phyloP scores from a whole-genome alignment of 1,140 invertebrate species.

The Brachionus rubens region DNA sequence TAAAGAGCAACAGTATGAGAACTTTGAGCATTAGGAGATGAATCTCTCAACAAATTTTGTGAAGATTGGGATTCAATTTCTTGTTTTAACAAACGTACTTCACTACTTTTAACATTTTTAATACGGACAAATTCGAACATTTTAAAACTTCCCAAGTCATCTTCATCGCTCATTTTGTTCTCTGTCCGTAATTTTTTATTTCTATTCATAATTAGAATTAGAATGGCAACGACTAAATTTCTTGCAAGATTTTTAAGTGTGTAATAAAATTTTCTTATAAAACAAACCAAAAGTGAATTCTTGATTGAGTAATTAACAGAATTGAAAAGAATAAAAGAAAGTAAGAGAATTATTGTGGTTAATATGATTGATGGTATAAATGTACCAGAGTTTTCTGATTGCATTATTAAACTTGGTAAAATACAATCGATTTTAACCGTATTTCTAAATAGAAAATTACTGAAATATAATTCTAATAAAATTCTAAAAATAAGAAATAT shows the following conservation, averaged over 20 bases:
- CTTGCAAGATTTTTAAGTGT: neutral
- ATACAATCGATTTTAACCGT: no score
- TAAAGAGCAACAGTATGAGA: neutral
- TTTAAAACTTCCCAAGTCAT: neutral
- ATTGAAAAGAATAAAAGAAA: neutral
- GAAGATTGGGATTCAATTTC: neutral
- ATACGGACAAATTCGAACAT: constrained; percentile 28
- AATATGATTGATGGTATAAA: no score
- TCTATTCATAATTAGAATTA: constrained; percentile 39
- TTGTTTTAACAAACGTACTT: neutral
- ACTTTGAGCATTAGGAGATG: neutral
- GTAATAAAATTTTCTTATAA: neutral
- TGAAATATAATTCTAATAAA: no score
- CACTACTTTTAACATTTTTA: constrained; percentile 13
- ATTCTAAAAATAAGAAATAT: no score
- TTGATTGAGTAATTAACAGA: neutral
- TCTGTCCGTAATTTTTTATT: constrained; percentile 16
- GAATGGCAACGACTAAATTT: constrained; percentile 15
- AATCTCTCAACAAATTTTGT: neutral
- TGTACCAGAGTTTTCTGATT: no score
- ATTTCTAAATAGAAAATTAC: no score
- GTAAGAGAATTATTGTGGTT: neutral
- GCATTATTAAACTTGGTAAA: no score
- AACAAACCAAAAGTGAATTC: neutral
- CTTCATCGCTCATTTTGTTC: neutral